Conservation (phyloP, 2,113 vertebrate species). For the Arvicanthis niloticus region DNA sequence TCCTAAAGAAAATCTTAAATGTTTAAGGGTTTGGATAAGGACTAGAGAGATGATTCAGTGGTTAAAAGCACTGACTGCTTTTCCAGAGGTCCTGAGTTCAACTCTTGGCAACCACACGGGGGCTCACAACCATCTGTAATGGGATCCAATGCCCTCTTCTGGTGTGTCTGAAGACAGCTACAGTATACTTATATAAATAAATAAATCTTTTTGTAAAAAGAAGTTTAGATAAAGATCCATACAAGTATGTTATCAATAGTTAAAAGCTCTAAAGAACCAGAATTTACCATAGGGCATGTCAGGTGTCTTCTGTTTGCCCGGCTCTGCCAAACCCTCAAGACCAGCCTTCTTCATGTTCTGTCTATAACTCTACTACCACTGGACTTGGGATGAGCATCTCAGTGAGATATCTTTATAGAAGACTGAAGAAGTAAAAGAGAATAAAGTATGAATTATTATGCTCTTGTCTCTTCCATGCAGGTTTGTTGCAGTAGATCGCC, state of each 20-base stretch:
- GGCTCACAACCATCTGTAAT: no score
- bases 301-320: background rate
- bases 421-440: background rate
- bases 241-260: background rate
- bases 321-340: background rate
- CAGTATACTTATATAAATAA: no score
- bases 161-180: no score
- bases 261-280: background rate
- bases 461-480: background rate
- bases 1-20: background rate
- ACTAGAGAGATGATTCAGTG: no score
- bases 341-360: background rate
- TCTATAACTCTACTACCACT: background rate
- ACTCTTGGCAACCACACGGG: no score
- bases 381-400: background rate
- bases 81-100: no score
- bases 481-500: background rate
- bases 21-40: background rate
- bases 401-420: background rate
- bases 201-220: no score
- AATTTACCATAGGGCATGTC: background rate
- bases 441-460: background rate
- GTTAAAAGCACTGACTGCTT: no score
- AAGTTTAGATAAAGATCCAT: conserved; percentile 10
- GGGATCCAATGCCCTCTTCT: no score